Evolutionary conservation across 2,888 invertebrate genomes (phyloP).

Genomic region (Limnephilus lunatus): DNA sequence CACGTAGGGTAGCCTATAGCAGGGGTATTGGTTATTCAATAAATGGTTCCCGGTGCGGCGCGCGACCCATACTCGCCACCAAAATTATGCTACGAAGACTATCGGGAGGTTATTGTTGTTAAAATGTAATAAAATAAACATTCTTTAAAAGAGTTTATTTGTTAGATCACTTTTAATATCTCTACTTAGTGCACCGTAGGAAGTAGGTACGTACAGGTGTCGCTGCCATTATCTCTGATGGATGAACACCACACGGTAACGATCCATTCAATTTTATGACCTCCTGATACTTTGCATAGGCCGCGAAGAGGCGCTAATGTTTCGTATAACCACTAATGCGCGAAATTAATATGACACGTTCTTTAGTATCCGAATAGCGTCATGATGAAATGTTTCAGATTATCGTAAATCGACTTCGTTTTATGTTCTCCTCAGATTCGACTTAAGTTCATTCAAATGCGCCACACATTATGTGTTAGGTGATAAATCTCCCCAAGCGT

Average conservation of each 20-base stretch:
- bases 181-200: slow-evolving; percentile 32
- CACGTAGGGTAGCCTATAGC: no score
- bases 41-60: no score
- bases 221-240: slow-evolving; percentile 37
- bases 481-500: not conserved
- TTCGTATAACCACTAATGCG: slow-evolving; percentile 41
- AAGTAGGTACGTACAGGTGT: slow-evolving; percentile 23
- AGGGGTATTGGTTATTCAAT: no score
- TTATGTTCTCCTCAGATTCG: not conserved
- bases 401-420: slow-evolving; percentile 38
- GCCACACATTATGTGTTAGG: not conserved
- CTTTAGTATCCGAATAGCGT: slow-evolving; percentile 21
- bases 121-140: no score
- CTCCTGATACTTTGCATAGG: not conserved
- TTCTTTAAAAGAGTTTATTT: not conserved
- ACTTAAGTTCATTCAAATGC: slow-evolving; percentile 13
- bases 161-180: not conserved
- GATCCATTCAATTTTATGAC: slow-evolving; percentile 45
- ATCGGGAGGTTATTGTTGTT: no score
- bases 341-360: slow-evolving; percentile 46
- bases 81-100: no score
- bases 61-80: no score
- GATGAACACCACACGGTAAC: slow-evolving; percentile 28
- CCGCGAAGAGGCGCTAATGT: slow-evolving; percentile 31
- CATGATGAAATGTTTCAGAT: slow-evolving; percentile 43